Percentiles rank a stretch among this genome's conserved stretches.
Conservation (phyloP, 2,888 invertebrate species). For the Alcis repandata region DNA sequence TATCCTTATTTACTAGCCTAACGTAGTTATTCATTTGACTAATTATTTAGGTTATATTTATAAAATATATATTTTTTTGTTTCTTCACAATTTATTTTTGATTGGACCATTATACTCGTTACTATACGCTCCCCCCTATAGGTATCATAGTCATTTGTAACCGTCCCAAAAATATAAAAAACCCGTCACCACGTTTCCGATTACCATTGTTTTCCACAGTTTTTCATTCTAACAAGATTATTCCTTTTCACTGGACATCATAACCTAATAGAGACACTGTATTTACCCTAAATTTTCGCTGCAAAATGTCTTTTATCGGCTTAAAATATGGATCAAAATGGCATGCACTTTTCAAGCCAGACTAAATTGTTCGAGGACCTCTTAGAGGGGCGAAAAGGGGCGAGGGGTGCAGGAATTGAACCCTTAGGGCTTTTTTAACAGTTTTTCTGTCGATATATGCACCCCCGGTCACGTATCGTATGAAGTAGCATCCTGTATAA, state of each 20-base stretch:
- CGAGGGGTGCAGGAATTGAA: constrained; percentile 44
- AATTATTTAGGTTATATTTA: too few species aligned
- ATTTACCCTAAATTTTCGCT: constrained; percentile 40
- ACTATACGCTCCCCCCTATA: too few species aligned
- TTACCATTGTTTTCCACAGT: constrained; percentile 39
- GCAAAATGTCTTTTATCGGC: constrained; percentile 12
- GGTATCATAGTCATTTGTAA: too few species aligned
- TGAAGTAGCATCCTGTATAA: constrained; percentile 83
- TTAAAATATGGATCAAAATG: constrained; percentile 32
- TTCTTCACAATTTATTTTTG: too few species aligned
- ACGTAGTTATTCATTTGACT: too few species aligned
- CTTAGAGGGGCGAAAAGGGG: constrained; percentile 37
- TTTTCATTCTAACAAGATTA: constrained; percentile 68
- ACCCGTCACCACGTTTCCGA: not conserved
- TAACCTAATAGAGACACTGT: constrained; percentile 70
- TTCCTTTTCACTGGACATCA: constrained; percentile 65
- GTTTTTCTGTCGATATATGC: constrained; percentile 79
- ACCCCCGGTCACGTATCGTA: constrained; percentile 84
- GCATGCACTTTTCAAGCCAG: constrained; percentile 24
- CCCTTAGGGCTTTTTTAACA: constrained; percentile 81
- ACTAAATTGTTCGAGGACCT: constrained; percentile 38
- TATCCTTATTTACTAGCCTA: too few species aligned
- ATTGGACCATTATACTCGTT: too few species aligned
- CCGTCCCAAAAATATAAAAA: not conserved
- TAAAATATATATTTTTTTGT: too few species aligned